Base-by-base conservation (phyloP, 2,797 vertebrate genomes). In the Betta splendens region DNA sequence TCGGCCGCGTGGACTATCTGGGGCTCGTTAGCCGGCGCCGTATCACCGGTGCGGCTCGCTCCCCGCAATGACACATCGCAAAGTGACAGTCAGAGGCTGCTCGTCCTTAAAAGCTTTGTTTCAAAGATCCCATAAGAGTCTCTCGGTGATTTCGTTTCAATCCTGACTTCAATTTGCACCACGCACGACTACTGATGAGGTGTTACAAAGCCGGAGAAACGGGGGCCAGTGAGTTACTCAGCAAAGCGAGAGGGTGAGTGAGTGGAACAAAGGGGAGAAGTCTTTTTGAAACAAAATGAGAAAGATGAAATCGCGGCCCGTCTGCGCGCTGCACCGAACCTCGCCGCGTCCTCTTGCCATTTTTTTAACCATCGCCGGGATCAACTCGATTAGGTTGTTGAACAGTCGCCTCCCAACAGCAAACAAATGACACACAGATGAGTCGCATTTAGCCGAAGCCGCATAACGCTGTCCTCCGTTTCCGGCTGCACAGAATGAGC, bases 1-100 rank as follows among this genome's bases (percentile, higher is more conserved):
- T 82, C 69, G 64, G 76, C 79, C 67, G 36, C 37, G 64, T 74
- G 78, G 69, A 78, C 61, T 57, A 65, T 49, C 69, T 58, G 37
- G 40, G 57, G 78, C 73, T 72, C 81, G 64, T 81, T 75, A 79
- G 59, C 44, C n/a, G 47, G 37, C 15, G 44, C 50, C 6, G 26
- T 31, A 72, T 75, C 18, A 25, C 40, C 29, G 49, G 63, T 75
- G 25, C 11, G 8, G 31, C 48, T 55, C 16, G 47, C 23, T 52
- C 18, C 54, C 63, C 29, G 39, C 43, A 53, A 46, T 48, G 59
- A 55, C 25, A 10, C 20, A 2, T 32, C 59, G 44, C 26, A n/a
- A 64, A 47, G 37, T 58, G 36, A 50, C 43, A 38, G 36, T 4
- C 9, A 10, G 35, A n/a, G 25, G 42, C 45, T 47, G 40, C 56